These are phyloP conservation scores for Dryoscopus gambensis DNA, from an alignment of 2,113 vertebrate genomes.

Conservation along the genomic window DNA sequence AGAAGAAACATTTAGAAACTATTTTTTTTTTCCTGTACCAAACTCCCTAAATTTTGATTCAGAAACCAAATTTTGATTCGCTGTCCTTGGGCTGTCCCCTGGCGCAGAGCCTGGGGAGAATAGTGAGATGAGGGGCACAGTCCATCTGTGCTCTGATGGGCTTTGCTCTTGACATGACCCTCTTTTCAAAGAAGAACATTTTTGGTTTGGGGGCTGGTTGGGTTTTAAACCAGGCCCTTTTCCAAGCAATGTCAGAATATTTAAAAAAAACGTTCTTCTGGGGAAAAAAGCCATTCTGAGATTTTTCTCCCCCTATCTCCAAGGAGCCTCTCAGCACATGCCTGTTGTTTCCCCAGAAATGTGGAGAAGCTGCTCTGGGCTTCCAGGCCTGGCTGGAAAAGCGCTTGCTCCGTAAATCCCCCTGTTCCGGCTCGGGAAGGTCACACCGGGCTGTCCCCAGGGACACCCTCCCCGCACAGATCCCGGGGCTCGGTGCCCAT, in stretches of 20 bases:
- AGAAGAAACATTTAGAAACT: not conserved
- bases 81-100: not conserved
- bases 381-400: not conserved
- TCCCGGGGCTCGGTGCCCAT: accelerated
- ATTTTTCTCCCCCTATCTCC: not conserved
- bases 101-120: not conserved
- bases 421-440: not conserved
- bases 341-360: not conserved
- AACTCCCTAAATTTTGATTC: not conserved
- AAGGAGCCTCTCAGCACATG: accelerated
- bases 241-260: not conserved
- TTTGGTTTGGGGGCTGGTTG: not conserved
- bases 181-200: not conserved
- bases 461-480: not conserved
- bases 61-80: not conserved
- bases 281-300: not conserved
- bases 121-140: not conserved
- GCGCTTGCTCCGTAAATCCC: not conserved
- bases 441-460: not conserved
- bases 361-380: not conserved
- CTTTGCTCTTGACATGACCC: not conserved
- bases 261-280: not conserved
- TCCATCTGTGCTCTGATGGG: not conserved
- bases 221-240: not conserved
- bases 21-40: not conserved